Percentiles rank a stretch among this genome's conserved stretches.
These are phyloP conservation scores for Glyptemys insculpta DNA, from an alignment of 2,797 vertebrate species.

Conservation along the genomic window DNA sequence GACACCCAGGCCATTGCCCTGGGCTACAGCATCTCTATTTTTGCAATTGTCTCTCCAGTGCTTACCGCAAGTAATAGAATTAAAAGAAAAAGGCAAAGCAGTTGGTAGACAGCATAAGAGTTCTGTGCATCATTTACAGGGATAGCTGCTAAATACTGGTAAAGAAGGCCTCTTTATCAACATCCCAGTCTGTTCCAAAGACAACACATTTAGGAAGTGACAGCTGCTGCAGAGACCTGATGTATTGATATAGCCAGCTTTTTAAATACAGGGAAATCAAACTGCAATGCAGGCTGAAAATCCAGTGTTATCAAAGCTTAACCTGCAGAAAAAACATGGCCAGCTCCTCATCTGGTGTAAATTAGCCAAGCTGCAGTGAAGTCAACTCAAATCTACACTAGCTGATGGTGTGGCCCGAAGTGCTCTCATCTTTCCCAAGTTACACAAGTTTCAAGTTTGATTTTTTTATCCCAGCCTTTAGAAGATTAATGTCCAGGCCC, in stretches of 20 bases:
- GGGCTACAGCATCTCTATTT: no score
- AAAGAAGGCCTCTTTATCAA: neutral
- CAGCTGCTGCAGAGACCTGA: neutral
- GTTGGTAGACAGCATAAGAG: neutral
- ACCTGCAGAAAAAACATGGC: neutral
- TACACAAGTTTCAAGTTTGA: neutral
- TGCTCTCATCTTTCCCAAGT: neutral
- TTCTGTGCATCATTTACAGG: neutral
- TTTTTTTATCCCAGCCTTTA: neutral
- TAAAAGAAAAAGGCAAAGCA: neutral
- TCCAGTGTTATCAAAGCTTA: neutral
- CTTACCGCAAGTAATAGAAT: rapidly evolving
- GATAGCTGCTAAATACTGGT: neutral
- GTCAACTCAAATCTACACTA: neutral
- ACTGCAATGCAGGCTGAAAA: neutral
- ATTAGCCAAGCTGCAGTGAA: neutral
- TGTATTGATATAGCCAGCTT: neutral
- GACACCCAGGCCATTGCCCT: neutral
- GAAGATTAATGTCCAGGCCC: neutral
- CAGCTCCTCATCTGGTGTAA: neutral
- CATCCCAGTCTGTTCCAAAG: neutral
- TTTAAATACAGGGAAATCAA: neutral
- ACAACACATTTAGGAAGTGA: neutral
- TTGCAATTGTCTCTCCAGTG: neutral
- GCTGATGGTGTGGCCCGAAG: neutral